phyloP scores from a whole-genome alignment of 2,888 invertebrate genomes.

The Himalopsyche kuldschensis region DNA sequence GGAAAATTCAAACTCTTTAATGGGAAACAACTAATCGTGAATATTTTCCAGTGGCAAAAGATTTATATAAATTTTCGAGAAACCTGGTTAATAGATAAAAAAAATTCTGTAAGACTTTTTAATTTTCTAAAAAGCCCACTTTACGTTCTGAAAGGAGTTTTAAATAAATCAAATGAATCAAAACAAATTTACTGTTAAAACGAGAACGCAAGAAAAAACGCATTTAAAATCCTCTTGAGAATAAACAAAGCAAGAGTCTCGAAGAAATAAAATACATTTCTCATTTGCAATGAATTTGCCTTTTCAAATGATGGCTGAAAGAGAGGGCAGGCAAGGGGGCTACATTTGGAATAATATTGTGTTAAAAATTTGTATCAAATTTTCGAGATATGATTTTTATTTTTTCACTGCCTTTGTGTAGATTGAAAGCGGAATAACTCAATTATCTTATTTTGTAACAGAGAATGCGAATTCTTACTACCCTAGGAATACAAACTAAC shows the following conservation, averaged over 20 bases:
- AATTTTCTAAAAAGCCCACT: background rate
- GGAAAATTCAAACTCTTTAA: no score
- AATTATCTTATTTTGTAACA: background rate
- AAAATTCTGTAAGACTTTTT: background rate
- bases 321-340: background rate
- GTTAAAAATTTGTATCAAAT: slow-evolving; percentile 11
- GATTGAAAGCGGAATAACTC: slow-evolving; percentile 16
- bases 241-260: background rate
- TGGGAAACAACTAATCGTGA: no score
- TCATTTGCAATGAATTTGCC: background rate
- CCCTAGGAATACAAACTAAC: no score
- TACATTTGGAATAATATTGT: slow-evolving; percentile 6
- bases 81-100: no score
- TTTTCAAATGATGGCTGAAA: background rate
- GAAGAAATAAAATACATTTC: background rate
- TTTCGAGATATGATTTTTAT: slow-evolving; percentile 8
- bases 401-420: slow-evolving; percentile 3
- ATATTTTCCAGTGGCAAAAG: no score
- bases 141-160: background rate
- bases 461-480: background rate
- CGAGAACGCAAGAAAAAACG: background rate
- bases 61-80: no score
- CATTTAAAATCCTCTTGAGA: background rate
- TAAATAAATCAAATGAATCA: background rate
- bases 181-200: background rate